Percentiles rank a stretch among this genome's conserved stretches.
Evolutionary conservation across 2,888 invertebrate genomes (phyloP).

Genomic region (Tiliacea citrago): DNA sequence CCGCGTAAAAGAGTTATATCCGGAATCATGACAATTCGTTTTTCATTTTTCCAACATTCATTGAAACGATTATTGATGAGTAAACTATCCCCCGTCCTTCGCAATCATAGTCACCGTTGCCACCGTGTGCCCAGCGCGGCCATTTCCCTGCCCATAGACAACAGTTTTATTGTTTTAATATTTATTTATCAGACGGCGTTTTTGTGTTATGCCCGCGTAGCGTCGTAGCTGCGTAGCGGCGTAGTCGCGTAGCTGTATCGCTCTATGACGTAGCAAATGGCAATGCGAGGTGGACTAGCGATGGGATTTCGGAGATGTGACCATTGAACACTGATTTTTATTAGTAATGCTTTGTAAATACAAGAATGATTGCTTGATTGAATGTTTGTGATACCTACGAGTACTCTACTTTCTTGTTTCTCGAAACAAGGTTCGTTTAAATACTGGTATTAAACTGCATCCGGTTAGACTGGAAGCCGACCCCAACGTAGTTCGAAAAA

Average conservation of each 20-base stretch:
- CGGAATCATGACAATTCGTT: not conserved
- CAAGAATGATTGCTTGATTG: not conserved
- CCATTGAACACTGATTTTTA: not conserved
- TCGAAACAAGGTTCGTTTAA: not conserved
- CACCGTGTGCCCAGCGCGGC: constrained; percentile 84
- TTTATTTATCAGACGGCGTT: constrained; percentile 88
- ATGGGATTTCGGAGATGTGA: constrained; percentile 32
- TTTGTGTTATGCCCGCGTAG: constrained; percentile 77
- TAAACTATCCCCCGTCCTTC: not conserved
- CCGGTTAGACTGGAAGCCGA: not conserved
- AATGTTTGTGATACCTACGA: not conserved
- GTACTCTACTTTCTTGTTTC: not conserved
- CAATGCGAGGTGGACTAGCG: constrained; percentile 65
- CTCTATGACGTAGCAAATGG: constrained; percentile 82
- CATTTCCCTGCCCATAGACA: constrained; percentile 89
- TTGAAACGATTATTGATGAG: too few species aligned
- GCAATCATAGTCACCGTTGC: constrained; percentile 73
- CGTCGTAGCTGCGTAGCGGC: constrained; percentile 35
- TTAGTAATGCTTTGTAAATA: not conserved
- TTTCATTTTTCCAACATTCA: not conserved
- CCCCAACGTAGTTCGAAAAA: not conserved
- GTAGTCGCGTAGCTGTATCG: constrained; percentile 44
- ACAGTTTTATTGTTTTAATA: constrained; percentile 90
- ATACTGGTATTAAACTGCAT: not conserved
- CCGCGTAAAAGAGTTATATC: not conserved